Evolutionary conservation across 2,888 invertebrate genomes (phyloP), one percentile per base, ranked within the genome.

Genomic region (Polydesmus complanatus): DNA sequence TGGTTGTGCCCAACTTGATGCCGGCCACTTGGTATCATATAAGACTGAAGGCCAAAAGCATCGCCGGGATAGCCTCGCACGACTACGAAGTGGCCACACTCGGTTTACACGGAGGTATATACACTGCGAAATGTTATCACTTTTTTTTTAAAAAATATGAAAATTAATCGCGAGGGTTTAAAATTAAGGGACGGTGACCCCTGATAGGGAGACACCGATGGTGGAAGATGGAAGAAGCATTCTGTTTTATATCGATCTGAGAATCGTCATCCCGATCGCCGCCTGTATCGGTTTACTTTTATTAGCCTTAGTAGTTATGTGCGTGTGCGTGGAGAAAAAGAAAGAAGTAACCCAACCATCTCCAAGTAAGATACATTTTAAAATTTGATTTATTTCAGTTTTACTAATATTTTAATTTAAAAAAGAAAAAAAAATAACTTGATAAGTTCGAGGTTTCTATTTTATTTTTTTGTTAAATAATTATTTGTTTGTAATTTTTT

Each of bases 301-400:
- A n/a, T 26, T 61, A 27, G 61, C 56, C 1, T 52, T 61, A 14
- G 52, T 61, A 5, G 57, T 57, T 5, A 61, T 61, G 61, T 61
- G 61, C 26, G 61, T 61, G 18, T 61, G 61, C 21, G 61, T 61
- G 22, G 61, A 61, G 47, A 61, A 61, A 56, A 61, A 61, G 27
- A 61, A 61, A 47, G 61, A 61, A 8, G 19, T 60, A 53, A 52
- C 56, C 3, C 56, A 61, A 37, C 61, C 49, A 27, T 61, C 61
- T 1, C 61, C 61, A 25, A 61, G 61, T 61, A 51, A 61, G 56
- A 23, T n/a, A n/a, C n/a, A n/a, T n/a, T n/a, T n/a, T n/a, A n/a
- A n/a, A n/a, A n/a, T n/a, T n/a, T n/a, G n/a, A n/a, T n/a, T n/a
- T n/a, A n/a, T n/a, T n/a, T n/a, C n/a, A n/a, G n/a, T n/a, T n/a